These are phyloP conservation scores for Pangasius larnaudii DNA, from an alignment of 2,797 vertebrate species.

Conservation along the genomic window DNA sequence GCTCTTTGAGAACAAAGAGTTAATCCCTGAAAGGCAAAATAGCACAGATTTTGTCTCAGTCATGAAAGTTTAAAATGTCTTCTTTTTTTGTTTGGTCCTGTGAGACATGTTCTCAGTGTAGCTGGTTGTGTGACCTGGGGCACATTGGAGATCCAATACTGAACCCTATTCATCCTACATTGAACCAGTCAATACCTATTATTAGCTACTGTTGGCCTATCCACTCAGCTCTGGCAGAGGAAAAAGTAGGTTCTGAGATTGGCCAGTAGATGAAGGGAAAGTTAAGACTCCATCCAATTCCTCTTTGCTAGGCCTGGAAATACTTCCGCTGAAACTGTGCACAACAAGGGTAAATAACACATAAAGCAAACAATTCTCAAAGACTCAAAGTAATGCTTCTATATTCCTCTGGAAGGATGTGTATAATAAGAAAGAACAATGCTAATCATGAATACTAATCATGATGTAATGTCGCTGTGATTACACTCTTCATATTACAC, in stretches of 20 bases:
- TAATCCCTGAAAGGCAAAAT: constrained; percentile 80
- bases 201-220: constrained; percentile 84
- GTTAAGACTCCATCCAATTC: constrained; percentile 49
- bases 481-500: constrained; percentile 23
- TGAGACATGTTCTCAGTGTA: constrained; percentile 72
- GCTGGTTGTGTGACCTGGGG: constrained; percentile 65
- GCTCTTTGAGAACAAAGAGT: constrained; percentile 80
- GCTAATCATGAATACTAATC: constrained; percentile 37
- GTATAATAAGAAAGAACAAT: constrained; percentile 36
- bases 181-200: constrained; percentile 89
- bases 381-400: constrained; percentile 8
- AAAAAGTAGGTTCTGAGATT: constrained; percentile 70
- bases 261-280: constrained; percentile 64
- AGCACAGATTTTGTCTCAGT: constrained; percentile 77
- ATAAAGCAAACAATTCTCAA: constrained; percentile 22
- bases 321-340: constrained; percentile 43
- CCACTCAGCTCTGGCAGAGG: constrained; percentile 75
- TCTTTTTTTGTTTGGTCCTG: constrained; percentile 75
- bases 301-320: constrained; percentile 44
- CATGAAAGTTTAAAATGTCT: constrained; percentile 85
- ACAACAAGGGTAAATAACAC: constrained; percentile 24
- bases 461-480: constrained; percentile 24
- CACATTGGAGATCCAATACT: constrained; percentile 82
- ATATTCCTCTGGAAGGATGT: constrained; percentile 12
- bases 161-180: constrained; percentile 82